phyloP scores from a whole-genome alignment of 2,113 vertebrate species.

The Bambusicola thoracicus region DNA sequence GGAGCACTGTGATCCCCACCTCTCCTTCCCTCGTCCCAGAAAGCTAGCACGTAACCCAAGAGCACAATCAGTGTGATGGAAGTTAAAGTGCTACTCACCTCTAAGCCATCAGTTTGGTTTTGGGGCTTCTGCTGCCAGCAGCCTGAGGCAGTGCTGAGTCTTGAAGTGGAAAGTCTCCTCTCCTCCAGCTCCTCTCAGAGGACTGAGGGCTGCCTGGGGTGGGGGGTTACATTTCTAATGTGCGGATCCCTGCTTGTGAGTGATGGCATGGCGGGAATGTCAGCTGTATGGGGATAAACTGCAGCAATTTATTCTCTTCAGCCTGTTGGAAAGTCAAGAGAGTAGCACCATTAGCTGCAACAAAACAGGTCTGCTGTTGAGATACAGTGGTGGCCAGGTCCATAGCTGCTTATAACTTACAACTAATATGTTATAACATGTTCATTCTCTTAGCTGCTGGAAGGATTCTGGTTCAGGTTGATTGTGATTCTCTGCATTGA shows the following conservation, averaged over 20 bases:
- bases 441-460: not conserved
- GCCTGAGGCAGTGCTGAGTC: not conserved
- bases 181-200: not conserved
- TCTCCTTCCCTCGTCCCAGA: not conserved
- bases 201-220: constrained; percentile 58
- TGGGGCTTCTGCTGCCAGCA: constrained; percentile 30
- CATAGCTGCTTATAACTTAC: not conserved
- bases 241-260: constrained; percentile 51
- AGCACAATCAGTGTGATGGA: not conserved
- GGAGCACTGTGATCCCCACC: not conserved
- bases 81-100: constrained; percentile 67
- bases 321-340: constrained; percentile 28
- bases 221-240: constrained; percentile 63
- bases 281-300: constrained; percentile 71
- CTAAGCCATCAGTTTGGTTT: constrained; percentile 4
- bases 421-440: too few relatives aligned
- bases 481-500: not conserved
- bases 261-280: constrained; percentile 71
- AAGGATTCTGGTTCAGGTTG: constrained; percentile 17
- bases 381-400: not conserved
- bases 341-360: not conserved
- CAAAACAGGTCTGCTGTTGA: not conserved
- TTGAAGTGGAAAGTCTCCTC: constrained; percentile 15
- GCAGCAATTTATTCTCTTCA: constrained; percentile 52
- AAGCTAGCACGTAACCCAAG: not conserved